A percentile compares a stretch with the other conserved stretches of the same genome.
phyloP scores from a whole-genome alignment of 2,797 vertebrate species.

The Oreochromis grahami region DNA sequence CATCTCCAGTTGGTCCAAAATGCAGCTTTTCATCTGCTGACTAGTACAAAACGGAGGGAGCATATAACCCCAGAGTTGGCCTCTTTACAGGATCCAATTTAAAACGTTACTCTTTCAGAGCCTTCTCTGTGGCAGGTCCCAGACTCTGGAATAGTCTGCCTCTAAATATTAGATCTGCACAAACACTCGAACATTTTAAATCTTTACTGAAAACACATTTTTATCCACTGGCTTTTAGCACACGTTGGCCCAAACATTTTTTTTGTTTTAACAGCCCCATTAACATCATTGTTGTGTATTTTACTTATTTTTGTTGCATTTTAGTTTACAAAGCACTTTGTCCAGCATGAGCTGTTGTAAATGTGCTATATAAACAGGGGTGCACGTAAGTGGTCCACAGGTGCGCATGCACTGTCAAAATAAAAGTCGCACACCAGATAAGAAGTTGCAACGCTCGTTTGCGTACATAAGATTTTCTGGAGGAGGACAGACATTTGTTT shows the following conservation, averaged over 20 bases:
- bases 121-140: background rate
- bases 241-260: background rate
- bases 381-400: too few relatives aligned
- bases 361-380: background rate
- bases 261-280: background rate
- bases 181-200: background rate
- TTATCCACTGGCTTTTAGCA: background rate
- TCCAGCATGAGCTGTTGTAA: background rate
- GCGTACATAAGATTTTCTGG: too few relatives aligned
- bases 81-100: background rate
- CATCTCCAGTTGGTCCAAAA: background rate
- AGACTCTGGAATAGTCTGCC: background rate
- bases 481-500: too few relatives aligned
- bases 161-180: background rate
- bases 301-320: background rate
- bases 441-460: too few relatives aligned
- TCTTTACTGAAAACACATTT: background rate
- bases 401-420: too few relatives aligned
- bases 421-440: too few relatives aligned
- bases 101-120: background rate
- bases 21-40: background rate
- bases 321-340: background rate
- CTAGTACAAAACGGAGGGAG: background rate
- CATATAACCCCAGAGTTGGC: background rate
- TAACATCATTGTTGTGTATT: background rate